Evolutionary conservation across 2,888 invertebrate genomes (phyloP).

Genomic region (Autographa pulchrina): DNA sequence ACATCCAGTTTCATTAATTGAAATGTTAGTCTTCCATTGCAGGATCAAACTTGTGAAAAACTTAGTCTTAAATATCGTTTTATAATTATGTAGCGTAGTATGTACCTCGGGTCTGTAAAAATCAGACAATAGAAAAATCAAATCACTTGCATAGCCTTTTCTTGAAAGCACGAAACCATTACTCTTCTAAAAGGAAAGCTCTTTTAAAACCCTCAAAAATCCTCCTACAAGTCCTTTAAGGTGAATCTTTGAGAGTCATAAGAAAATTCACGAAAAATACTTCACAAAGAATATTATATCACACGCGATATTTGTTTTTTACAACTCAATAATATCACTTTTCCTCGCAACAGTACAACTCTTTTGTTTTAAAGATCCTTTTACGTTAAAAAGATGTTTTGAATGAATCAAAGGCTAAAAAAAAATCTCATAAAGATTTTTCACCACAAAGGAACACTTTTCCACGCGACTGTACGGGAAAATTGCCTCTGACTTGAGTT

Average conservation of each 20-base stretch:
- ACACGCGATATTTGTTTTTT: neutral
- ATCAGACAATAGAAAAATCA: no score
- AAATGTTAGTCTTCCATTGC: no score
- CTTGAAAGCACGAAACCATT: neutral
- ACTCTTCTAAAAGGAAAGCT: neutral
- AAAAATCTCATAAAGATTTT: conserved; percentile 57
- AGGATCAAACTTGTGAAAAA: no score
- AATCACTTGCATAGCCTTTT: neutral
- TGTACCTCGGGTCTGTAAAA: no score
- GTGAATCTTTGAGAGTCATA: neutral
- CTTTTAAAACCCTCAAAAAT: neutral
- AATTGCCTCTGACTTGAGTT: conserved; percentile 65
- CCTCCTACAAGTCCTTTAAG: neutral
- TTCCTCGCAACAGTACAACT: conserved; percentile 25
- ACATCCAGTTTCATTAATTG: no score
- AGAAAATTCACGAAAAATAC: neutral
- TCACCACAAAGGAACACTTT: conserved; percentile 65
- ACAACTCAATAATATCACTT: conserved; percentile 14
- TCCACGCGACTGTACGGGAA: conserved; percentile 67
- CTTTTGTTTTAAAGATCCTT: conserved; percentile 48
- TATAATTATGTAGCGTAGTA: no score
- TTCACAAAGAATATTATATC: neutral
- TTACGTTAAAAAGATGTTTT: conserved; percentile 33
- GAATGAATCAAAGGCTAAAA: conserved; percentile 44
- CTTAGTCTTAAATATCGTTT: no score